A percentile compares a stretch with the other conserved stretches of the same genome.
Conservation (phyloP, 1,140 invertebrate genomes). For the Drosophila funebris region DNA sequence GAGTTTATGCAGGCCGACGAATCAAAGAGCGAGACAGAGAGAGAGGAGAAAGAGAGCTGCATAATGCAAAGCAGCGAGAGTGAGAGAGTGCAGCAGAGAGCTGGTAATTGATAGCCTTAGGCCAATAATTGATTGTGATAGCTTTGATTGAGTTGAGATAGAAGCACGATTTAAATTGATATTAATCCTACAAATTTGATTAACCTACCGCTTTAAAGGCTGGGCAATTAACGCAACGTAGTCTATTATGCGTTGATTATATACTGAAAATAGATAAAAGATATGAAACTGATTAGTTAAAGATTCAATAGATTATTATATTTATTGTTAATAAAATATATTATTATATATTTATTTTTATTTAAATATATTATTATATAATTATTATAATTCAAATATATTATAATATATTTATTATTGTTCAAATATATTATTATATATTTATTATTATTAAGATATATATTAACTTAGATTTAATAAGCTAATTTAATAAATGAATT, state of each 20-base stretch:
- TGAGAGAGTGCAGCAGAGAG: neutral
- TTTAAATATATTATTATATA: too few species aligned
- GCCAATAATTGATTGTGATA: slow-evolving; percentile 8
- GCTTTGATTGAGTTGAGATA: slow-evolving; percentile 13
- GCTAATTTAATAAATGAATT: too few species aligned
- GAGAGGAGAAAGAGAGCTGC: neutral
- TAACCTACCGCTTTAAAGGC: slow-evolving; percentile 14
- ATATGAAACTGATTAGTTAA: neutral
- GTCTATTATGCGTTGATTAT: neutral
- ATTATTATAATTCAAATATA: too few species aligned
- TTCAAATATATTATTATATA: too few species aligned
- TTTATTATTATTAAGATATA: too few species aligned
- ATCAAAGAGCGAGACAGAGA: neutral
- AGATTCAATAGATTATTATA: neutral
- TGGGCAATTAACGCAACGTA: neutral
- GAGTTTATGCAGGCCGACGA: neutral
- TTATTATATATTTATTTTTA: too few species aligned
- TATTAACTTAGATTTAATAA: too few species aligned
- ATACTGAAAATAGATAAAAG: slow-evolving; percentile 12
- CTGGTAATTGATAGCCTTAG: neutral
- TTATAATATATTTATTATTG: too few species aligned
- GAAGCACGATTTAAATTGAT: slow-evolving; percentile 2
- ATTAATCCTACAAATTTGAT: neutral
- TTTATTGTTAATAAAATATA: neutral
- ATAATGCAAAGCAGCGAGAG: too few species aligned